Conservation (phyloP, 2,888 invertebrate genomes). For the Carabus problematicus region DNA sequence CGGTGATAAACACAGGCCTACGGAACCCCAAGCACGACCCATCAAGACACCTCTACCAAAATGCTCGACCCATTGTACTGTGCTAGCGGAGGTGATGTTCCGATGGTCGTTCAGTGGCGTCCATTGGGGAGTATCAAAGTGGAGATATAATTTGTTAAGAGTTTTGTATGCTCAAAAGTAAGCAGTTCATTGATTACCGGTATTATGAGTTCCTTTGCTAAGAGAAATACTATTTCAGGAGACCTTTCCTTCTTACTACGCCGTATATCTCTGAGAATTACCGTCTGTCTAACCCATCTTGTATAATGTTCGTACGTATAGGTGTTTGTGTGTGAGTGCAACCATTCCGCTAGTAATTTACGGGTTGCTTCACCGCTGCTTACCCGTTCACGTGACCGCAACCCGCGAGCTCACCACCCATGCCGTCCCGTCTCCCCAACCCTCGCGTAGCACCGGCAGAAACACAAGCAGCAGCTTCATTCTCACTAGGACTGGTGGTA, state of each 20-base stretch:
- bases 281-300: too few relatives aligned
- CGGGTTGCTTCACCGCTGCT: conserved; percentile 21
- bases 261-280: background rate
- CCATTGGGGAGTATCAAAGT: too few relatives aligned
- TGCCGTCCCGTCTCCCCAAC: background rate
- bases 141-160: too few relatives aligned
- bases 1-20: conserved; percentile 57
- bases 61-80: background rate
- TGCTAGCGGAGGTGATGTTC: conserved; percentile 12
- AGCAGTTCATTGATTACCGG: too few relatives aligned
- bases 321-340: conserved; percentile 1
- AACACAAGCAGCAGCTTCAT: too few relatives aligned
- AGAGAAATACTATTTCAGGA: background rate
- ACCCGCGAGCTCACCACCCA: conserved; percentile 15
- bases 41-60: background rate
- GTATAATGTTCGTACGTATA: background rate
- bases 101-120: background rate
- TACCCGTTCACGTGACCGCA: conserved; percentile 35
- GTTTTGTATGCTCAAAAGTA: too few relatives aligned
- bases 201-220: too few relatives aligned
- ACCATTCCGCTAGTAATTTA: conserved; percentile 14
- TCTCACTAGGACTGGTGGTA: too few relatives aligned
- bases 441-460: background rate
- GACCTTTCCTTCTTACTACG: background rate
- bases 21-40: background rate